Evolutionary conservation across 2,113 vertebrate species (phyloP), one percentile per base, ranked within the genome.

Genomic region (Manacus vitellinus): DNA sequence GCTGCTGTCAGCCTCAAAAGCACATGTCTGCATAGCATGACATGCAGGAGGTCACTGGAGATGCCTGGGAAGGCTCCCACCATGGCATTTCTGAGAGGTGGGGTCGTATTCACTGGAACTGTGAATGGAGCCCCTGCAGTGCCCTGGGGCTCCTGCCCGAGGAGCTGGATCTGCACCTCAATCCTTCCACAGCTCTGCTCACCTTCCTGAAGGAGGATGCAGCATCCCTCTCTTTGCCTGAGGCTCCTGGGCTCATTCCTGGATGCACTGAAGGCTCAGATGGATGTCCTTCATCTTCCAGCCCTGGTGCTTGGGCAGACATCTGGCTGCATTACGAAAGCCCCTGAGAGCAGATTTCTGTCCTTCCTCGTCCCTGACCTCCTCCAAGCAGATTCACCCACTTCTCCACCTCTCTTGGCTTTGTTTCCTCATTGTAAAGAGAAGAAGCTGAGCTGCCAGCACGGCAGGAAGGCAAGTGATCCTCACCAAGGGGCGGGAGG

Each of bases 381-480:
- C 76, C 73, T 91, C 63, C 75, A 22, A 44, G 88, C 43, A 61
- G 59, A 83, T 61, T 76, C 81, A 70, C 55, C 35, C 72, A 22
- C 90, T 86, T 86, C 52, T 92, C 88, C 84, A 67, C 49, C 51
- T 58, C 67, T 61, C 90, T 75, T 88, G 95, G 93, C 88, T 89
- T 79, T 16, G 4, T 77, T 88, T 90, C 76, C 52, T 49, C 35
- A 6, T 73, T 61, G 68, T 43, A 30, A 84, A 47, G 63, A 52
- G 68, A 84, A 67, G 90, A 21, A 68, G 78, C 51, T 18, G 79
- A 93, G 66, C 62, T 95, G 78, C 55, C 88, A 85, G 85, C 74
- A 31, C 22, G 11, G 90, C 90, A 86, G 92, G 94, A 85, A 86
- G 80, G 66, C 37, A 67, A 89, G 59, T 31, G 78, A 82, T 88